Evolutionary conservation across 2,797 vertebrate genomes (phyloP), one percentile per base, ranked within the genome.

Genomic region (Myioborus melanocephalus): DNA sequence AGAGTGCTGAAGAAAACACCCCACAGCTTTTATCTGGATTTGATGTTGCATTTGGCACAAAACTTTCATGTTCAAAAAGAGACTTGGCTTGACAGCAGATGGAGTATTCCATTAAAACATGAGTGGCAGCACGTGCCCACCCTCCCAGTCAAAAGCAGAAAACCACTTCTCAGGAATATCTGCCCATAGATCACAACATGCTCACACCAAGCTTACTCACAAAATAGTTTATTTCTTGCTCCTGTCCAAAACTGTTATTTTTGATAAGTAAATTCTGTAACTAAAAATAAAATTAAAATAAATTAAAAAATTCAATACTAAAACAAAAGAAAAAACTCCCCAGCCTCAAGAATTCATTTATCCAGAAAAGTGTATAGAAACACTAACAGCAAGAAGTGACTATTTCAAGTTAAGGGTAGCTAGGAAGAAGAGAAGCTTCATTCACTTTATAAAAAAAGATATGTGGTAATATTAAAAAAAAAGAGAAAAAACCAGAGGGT

Each of bases 61-160:
- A 83, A 87, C 60, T 87, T 89, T 24, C 63, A 28, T 27, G 41
- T 64, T 93, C 76, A 65, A 52, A 79, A 81, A 61, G 49, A 68
- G 41, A 89, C 39, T 53, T 68, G 81, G 82, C 82, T 94, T 84
- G 69, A 94, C 84, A 92, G 87, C 84, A 96, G 87, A 95, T 89
- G 82, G 87, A 95, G 57, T 55, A 92, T 81, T 77, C 87, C 89
- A 86, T 81, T 91, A 87, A 90, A 94, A 91, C 57, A 59, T 5
- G 18, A 92, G 75, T 43, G 66, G 68, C 63, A 95, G 89, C 71
- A 71, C 78, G 66, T 72, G 72, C 52, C 63, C 76, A 72, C 47
- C 63, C 34, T 87, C 44, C 44, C 57, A 89, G 63, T 69, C 69
- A 92, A 92, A 96, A 81, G 44, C 66, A 89, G 70, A 49, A 90